Evolutionary conservation across 2,113 vertebrate species (phyloP).

Genomic region (Nibea albiflora): DNA sequence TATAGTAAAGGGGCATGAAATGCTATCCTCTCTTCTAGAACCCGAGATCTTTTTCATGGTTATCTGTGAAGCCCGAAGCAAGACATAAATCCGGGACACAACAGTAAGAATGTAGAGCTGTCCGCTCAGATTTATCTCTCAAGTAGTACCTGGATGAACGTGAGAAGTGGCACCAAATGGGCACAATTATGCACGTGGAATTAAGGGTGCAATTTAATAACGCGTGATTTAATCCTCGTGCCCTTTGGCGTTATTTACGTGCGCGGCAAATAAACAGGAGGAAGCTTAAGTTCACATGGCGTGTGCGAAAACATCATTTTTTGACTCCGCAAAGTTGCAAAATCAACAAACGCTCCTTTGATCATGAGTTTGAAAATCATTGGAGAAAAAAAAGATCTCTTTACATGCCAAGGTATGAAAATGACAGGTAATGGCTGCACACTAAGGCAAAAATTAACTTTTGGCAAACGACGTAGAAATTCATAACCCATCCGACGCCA

Average conservation of each 20-base stretch:
- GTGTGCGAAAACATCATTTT: constrained; percentile 35
- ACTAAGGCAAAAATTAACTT: constrained; percentile 71
- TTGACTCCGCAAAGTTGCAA: constrained; percentile 38
- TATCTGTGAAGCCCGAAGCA: constrained; percentile 31
- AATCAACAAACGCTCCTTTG: constrained; percentile 48
- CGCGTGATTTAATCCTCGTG: constrained; percentile 5
- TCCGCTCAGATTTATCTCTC: constrained; percentile 20
- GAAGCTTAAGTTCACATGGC: constrained; percentile 16
- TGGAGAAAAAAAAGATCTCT: constrained; percentile 12
- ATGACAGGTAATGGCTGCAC: constrained; percentile 69
- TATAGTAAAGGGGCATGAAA: constrained; percentile 48
- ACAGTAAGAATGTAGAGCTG: constrained; percentile 13
- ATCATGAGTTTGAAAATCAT: constrained; percentile 52
- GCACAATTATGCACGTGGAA: constrained; percentile 9
- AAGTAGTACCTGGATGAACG: constrained; percentile 31
- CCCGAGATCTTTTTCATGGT: constrained; percentile 28
- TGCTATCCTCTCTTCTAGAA: constrained; percentile 30
- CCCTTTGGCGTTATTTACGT: not conserved
- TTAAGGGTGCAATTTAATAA: constrained; percentile 29
- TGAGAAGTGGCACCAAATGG: constrained; percentile 15
- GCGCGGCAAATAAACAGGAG: constrained; percentile 27
- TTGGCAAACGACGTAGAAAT: constrained; percentile 67
- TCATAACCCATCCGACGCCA: constrained; percentile 75
- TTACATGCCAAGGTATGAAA: constrained; percentile 53
- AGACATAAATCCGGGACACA: constrained; percentile 29